Evolutionary conservation across 2,888 invertebrate species (phyloP).

Genomic region (Gastrophysa polygoni): DNA sequence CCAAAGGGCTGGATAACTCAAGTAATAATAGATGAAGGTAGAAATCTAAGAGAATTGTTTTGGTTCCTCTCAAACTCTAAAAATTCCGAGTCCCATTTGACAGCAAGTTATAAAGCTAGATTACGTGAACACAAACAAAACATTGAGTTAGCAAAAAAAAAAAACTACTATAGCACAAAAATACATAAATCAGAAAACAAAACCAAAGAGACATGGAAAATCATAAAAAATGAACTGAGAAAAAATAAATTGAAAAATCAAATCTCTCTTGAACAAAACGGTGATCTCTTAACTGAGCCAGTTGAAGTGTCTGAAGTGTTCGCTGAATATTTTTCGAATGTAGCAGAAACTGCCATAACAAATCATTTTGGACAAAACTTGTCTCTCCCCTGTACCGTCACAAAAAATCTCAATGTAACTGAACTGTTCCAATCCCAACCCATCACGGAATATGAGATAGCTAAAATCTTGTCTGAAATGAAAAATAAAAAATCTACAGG

Average conservation of each 20-base stretch:
- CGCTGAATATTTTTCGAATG: neutral
- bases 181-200: neutral
- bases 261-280: neutral
- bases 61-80: neutral
- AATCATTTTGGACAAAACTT: neutral
- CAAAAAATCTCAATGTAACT: neutral
- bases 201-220: neutral
- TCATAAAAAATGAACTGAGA: neutral
- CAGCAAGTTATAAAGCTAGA: neutral
- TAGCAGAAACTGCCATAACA: neutral
- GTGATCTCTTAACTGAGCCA: neutral
- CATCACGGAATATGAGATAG: neutral
- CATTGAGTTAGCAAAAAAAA: neutral
- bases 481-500: neutral
- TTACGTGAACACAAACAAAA: neutral
- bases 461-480: neutral
- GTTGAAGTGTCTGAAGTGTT: neutral
- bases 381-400: neutral
- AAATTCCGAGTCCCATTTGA: neutral
- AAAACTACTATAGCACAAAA: neutral
- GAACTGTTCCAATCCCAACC: neutral
- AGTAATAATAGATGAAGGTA: neutral
- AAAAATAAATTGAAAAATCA: neutral
- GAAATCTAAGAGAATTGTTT: neutral
- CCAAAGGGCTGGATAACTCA: conserved; percentile 4